Conservation (phyloP, 1,140 invertebrate species). For the Cydia splendana region DNA sequence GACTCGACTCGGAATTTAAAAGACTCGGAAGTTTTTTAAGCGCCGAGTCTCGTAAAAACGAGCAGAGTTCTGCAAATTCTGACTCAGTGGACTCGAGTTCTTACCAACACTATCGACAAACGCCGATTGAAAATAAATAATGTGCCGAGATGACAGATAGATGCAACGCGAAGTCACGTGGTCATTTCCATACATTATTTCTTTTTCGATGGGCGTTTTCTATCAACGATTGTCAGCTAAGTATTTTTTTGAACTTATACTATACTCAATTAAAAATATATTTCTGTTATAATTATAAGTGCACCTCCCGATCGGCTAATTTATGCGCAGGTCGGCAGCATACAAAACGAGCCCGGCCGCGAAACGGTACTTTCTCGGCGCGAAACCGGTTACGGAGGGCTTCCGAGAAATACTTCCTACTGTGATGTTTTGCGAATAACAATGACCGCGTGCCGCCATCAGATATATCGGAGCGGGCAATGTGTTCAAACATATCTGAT, state of each 20-base stretch:
- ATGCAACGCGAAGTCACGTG: too few relatives aligned
- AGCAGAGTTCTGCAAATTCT: too few relatives aligned
- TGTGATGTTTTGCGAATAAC: background rate
- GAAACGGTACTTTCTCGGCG: slow-evolving; percentile 1
- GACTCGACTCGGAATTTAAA: too few relatives aligned
- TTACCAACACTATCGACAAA: too few relatives aligned
- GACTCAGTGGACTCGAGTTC: too few relatives aligned
- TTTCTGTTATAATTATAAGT: background rate
- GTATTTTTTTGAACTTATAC: background rate
- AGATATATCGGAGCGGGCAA: background rate
- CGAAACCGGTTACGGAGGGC: slow-evolving; percentile 7
- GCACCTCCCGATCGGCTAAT: background rate
- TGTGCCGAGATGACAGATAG: too few relatives aligned
- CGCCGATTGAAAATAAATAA: too few relatives aligned
- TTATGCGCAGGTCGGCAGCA: background rate
- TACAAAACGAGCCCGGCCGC: background rate
- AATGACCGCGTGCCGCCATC: background rate
- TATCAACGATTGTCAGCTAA: background rate
- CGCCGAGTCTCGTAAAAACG: too few relatives aligned
- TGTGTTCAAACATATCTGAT: too few relatives aligned
- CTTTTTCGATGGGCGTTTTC: too few relatives aligned
- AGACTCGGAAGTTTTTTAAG: too few relatives aligned
- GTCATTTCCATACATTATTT: too few relatives aligned
- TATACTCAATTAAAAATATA: background rate
- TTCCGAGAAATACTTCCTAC: background rate